Conservation (phyloP, 2,797 vertebrate species). For the Lepus oiostolus region DNA sequence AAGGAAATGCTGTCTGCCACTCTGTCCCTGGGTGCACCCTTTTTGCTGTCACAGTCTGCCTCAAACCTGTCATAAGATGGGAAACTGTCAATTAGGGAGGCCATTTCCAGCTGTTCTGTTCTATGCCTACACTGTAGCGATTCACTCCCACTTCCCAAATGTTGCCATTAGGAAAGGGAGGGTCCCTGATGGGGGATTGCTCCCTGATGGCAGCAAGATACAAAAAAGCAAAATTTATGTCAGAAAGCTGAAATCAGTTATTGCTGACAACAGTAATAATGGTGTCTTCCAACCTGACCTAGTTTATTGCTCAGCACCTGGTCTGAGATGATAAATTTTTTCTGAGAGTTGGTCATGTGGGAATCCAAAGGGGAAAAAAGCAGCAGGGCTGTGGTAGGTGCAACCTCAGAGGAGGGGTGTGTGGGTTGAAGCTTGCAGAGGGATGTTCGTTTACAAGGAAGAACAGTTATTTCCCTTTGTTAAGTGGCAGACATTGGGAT, state of each 20-base stretch:
- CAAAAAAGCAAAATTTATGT: constrained; percentile 63
- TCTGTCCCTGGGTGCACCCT: neutral
- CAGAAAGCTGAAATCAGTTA: constrained; percentile 68
- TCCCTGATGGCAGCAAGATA: constrained; percentile 59
- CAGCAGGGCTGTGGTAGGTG: neutral
- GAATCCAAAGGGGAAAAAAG: neutral
- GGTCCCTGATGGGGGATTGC: constrained; percentile 31
- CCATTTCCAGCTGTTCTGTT: constrained; percentile 57
- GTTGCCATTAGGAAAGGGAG: constrained; percentile 64
- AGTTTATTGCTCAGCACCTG: constrained; percentile 72
- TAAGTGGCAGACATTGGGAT: neutral
- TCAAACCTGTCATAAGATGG: constrained; percentile 37
- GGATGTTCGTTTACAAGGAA: neutral
- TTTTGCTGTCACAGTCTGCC: constrained; percentile 26
- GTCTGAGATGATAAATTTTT: constrained; percentile 69
- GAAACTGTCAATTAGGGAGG: constrained; percentile 60
- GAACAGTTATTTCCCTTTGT: neutral
- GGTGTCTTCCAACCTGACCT: constrained; percentile 62
- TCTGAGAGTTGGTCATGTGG: constrained; percentile 3
- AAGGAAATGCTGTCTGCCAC: constrained; percentile 32
- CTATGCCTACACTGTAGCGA: neutral
- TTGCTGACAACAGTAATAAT: constrained; percentile 69
- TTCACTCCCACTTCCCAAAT: constrained; percentile 17
- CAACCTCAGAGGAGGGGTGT: too few species aligned
- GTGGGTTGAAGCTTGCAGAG: too few species aligned